Percentiles rank a stretch among this genome's conserved stretches.
These are phyloP conservation scores for Apteryx owenii DNA, from an alignment of 2,113 vertebrate genomes.

Conservation along the genomic window DNA sequence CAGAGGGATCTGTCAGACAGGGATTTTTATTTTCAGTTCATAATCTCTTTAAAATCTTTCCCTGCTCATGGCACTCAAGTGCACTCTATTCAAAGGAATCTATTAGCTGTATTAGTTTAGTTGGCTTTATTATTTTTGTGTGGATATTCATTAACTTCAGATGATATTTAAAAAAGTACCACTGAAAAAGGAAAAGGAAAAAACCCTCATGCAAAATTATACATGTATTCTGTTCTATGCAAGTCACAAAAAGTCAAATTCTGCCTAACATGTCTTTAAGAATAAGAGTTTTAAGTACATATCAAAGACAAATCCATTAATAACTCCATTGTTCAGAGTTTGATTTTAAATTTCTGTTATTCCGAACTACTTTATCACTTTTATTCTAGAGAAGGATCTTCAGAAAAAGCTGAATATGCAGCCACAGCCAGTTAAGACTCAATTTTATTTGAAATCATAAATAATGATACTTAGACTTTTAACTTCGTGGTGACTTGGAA, in stretches of 20 bases:
- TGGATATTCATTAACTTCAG: neutral
- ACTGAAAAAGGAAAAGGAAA: neutral
- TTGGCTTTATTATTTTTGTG: conserved; percentile 1
- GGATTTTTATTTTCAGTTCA: conserved; percentile 1
- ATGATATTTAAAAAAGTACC: neutral
- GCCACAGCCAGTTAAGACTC: neutral
- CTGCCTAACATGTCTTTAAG: neutral
- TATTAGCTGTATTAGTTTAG: neutral
- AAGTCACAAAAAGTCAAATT: neutral
- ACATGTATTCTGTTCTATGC: neutral
- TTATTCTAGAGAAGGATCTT: neutral
- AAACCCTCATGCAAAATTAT: neutral
- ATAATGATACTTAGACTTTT: neutral
- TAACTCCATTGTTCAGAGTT: neutral
- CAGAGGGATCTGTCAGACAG: conserved; percentile 41
- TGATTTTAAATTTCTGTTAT: neutral
- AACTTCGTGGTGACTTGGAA: neutral
- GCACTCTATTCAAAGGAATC: neutral
- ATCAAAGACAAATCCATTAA: neutral
- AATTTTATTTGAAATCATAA: neutral
- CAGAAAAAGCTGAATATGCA: neutral
- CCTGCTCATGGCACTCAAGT: neutral
- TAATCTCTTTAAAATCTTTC: conserved; percentile 53
- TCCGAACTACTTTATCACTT: neutral
- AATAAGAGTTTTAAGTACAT: neutral